Base-by-base conservation (phyloP, 92 coral and sea anemone genomes). In the Metridium senile region DNA sequence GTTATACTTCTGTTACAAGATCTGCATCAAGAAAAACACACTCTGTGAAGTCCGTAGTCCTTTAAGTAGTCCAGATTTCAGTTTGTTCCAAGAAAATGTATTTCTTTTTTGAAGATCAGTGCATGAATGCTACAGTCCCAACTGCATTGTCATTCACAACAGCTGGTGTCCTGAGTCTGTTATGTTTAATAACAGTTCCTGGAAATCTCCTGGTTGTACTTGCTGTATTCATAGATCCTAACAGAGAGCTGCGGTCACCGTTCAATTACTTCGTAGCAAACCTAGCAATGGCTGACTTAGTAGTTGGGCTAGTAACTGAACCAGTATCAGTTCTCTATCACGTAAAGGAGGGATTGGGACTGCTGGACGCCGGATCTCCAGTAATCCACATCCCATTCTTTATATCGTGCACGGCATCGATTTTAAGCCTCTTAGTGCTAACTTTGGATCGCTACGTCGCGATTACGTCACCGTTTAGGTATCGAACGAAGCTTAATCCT, bases 371-470 rank as follows among this genome's bases (percentile, higher is more conserved):
- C 26, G 89, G 84, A 28, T 70, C 79, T 21, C 77, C 91, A 13
- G 94, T 87, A 4, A 86, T 94, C 29, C 98, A 94, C n/a, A 85
- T 94, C 91, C 89, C 98, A 26, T 94, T 92, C 77, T 94, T 94
- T 53, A 94, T 94, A 49, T 94, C 98, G 13, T 89, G 95, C 58
- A 92, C 94, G 1, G 98, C 98, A 6, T 92, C 97, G 18, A 86
- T 94, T 30, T 84, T 94, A 68, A 94, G 98, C 62, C 81, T 94
- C 26, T 87, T 93, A 9, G 92, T 89, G 10, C 79, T 94, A 46
- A 93, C 98, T 30, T 51, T 89, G 45, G 98, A 94, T 63, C 93
- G 98, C 16, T 94, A 86, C 80, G 75, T 92, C 21, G 98, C 98
- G 64, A 87, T 94, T 29, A 90, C 88, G 23, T 85, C 89, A 66